Base-by-base conservation (phyloP, 1,140 invertebrate genomes). In the Drosophila pseudoananassae region DNA sequence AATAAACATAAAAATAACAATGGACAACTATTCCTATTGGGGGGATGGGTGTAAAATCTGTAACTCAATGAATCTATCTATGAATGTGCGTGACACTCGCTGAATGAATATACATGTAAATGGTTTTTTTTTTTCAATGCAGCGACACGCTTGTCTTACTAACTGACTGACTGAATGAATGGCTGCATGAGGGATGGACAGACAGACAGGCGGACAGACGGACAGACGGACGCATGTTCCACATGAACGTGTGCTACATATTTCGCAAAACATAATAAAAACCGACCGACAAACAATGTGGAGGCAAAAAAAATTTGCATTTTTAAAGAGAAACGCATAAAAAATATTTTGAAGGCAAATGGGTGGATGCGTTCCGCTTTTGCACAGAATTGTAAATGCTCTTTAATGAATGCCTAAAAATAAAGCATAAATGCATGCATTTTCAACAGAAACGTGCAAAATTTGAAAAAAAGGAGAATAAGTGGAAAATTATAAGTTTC, bases 191-290 rank as follows among this genome's bases (percentile, higher is more conserved):
- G 25, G 31, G 40, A 58, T 46, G 49, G 55, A 59, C 25, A 14
- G 58, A 51, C 46, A 47, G 54, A 71, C 17, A 17, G 23, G 58
- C 10, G 45, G 61, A 68, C 63, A 5, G 27, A 50, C 40, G 15
- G 46, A 51, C 46, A 10, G 43, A 38, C 52, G 14, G 50, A 40
- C 43, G 66, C 20, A 50, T 51, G 58, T 29, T 55, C 70, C 71
- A 64, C 70, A 74, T 74, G 71, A 52, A 74, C 71, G 71, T 74
- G 71, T 74, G 70, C 71, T 74, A 74, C 71, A 74, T 74, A 65
- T 74, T 63, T 57, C 52, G 17, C 53, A 54, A 72, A 55, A 47
- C 49, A 71, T 72, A 71, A 61, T 46, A 72, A 72, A 60, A 68
- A 51, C 36, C 50, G 33, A 58, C 40, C 43, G 57, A 63, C 65